phyloP scores from a whole-genome alignment of 2,113 vertebrate genomes.

The Zosterops pallidus region DNA sequence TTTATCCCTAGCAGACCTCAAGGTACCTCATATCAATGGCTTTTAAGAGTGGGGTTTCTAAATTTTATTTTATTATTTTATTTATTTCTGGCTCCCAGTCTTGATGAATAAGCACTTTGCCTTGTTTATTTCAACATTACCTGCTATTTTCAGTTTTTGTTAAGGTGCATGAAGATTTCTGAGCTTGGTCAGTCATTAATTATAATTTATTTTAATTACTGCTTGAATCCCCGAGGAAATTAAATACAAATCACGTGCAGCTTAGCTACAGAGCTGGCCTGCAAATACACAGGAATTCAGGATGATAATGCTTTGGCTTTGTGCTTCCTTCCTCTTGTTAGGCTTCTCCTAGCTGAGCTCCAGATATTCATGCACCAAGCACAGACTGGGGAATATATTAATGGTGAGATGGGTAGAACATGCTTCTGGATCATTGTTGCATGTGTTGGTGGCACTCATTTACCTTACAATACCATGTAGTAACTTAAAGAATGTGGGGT shows the following conservation, averaged over 20 bases:
- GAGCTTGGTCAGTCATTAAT: conserved; percentile 11
- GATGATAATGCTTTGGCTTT: background rate
- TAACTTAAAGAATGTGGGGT: background rate
- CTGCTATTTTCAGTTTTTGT: background rate
- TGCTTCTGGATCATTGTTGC: background rate
- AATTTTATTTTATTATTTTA: background rate
- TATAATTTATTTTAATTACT: conserved; percentile 59
- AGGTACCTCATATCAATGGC: background rate
- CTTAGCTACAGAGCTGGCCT: background rate
- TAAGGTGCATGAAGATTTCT: background rate
- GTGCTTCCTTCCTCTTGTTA: background rate
- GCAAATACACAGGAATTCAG: background rate
- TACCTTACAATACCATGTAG: background rate
- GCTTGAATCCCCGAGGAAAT: conserved; percentile 27
- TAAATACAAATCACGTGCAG: background rate
- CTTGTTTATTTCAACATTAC: background rate
- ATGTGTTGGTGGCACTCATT: rapidly evolving
- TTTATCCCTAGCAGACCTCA: background rate
- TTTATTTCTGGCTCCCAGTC: background rate
- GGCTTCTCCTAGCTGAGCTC: background rate
- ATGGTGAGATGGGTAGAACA: background rate
- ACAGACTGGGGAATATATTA: background rate
- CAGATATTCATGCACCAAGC: background rate
- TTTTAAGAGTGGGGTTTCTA: background rate
- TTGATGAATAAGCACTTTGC: background rate